These are phyloP conservation scores for Triplophysa yarkandensis DNA, from an alignment of 2,797 vertebrate genomes.

Conservation along the genomic window DNA sequence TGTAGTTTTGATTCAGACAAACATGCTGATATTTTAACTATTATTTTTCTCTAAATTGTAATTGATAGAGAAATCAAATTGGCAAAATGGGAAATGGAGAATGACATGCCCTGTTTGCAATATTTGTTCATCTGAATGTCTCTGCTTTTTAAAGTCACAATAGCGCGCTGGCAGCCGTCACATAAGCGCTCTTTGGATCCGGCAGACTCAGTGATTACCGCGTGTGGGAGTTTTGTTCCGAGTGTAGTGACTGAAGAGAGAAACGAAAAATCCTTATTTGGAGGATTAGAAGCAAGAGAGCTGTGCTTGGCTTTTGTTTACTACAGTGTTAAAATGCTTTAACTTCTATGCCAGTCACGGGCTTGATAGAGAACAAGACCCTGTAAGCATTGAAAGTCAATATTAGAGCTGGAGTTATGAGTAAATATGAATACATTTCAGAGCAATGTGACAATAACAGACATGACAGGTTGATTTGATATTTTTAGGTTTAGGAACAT, in stretches of 20 bases:
- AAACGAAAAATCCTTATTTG: conserved; percentile 18
- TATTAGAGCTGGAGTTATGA: conserved; percentile 7
- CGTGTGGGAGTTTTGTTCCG: conserved; percentile 35
- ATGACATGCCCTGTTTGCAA: conserved; percentile 37
- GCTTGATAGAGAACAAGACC: conserved; percentile 28
- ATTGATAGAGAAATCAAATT: conserved; percentile 35
- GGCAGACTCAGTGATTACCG: conserved; percentile 21
- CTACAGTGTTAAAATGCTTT: conserved; percentile 22
- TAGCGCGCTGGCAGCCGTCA: conserved; percentile 27
- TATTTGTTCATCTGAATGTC: conserved; percentile 22
- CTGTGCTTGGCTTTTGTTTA: conserved; percentile 21
- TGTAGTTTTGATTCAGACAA: neutral
- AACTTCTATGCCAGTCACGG: conserved; percentile 14
- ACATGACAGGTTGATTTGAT: conserved; percentile 2
- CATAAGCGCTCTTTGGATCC: conserved; percentile 11
- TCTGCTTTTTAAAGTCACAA: conserved; percentile 19
- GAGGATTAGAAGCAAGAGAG: conserved; percentile 18
- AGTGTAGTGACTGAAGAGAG: neutral
- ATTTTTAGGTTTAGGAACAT: neutral
- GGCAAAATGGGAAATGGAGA: neutral
- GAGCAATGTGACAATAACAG: neutral
- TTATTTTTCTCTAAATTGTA: conserved; percentile 7
- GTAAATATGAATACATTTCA: conserved; percentile 7
- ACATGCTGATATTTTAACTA: neutral
- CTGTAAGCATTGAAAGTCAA: conserved; percentile 24